Conservation (phyloP, 2,113 vertebrate species). For the Psittacula cyanocephala region DNA sequence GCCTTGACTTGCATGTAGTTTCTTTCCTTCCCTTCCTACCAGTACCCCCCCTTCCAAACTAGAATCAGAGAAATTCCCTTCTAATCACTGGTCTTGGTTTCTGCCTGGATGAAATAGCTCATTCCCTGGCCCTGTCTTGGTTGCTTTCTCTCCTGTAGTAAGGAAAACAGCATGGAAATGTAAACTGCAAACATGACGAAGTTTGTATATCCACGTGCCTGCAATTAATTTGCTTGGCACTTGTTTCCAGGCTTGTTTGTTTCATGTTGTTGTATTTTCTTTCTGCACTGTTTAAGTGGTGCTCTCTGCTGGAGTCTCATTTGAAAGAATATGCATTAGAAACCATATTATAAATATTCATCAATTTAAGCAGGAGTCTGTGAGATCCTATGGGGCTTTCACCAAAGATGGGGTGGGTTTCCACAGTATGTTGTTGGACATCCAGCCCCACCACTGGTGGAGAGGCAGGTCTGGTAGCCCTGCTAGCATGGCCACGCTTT, state of each 20-base stretch:
- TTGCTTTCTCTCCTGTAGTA: neutral
- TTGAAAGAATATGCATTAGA: neutral
- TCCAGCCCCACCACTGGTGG: neutral
- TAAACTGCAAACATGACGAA: neutral
- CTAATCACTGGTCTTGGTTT: neutral
- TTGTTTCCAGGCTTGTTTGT: neutral
- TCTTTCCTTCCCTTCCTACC: constrained; percentile 4
- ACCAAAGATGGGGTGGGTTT: neutral
- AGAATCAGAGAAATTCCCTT: neutral
- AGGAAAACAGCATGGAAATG: neutral
- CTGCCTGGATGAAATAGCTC: neutral
- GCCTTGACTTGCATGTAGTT: constrained; percentile 1
- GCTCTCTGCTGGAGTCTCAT: neutral
- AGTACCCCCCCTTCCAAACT: neutral
- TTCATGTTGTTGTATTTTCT: neutral
- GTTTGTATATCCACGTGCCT: neutral
- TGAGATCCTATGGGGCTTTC: neutral
- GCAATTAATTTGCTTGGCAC: neutral
- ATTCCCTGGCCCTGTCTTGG: neutral
- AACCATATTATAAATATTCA: neutral
- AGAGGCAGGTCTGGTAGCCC: neutral
- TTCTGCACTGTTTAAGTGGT: neutral
- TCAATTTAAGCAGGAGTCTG: neutral
- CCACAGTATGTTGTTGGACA: neutral
- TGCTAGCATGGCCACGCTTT: fast-evolving